phyloP scores from a whole-genome alignment of 2,888 invertebrate species.

The Tipula confusa region DNA sequence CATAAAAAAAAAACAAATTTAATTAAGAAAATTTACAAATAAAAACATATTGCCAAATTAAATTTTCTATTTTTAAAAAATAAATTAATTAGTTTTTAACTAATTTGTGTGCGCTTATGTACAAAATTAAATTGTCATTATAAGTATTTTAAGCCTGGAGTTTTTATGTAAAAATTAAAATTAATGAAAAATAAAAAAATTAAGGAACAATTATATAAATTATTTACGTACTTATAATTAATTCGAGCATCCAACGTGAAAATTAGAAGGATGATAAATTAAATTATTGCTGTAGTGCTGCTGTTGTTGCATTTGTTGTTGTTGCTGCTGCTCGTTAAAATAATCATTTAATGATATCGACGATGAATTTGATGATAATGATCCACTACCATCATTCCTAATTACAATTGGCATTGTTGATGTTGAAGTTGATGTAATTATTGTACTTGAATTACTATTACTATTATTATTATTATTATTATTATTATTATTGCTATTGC shows the following conservation, averaged over 20 bases:
- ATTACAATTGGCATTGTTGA: background rate
- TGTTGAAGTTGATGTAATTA: slow-evolving; percentile 16
- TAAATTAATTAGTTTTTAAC: background rate
- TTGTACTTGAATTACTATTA: slow-evolving; percentile 13
- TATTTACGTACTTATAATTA: background rate
- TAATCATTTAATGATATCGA: slow-evolving; percentile 27
- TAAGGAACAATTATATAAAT: background rate
- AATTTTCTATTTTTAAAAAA: background rate
- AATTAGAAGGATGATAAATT: slow-evolving; percentile 26
- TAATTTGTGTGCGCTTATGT: slow-evolving; percentile 8
- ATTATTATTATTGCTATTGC: background rate
- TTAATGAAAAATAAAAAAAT: background rate
- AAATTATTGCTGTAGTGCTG: background rate
- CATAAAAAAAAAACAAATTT: background rate
- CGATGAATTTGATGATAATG: slow-evolving; percentile 28
- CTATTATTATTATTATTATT: background rate
- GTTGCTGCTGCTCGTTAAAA: background rate
- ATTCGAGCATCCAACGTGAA: slow-evolving; percentile 26
- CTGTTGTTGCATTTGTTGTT: background rate
- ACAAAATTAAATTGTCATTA: background rate
- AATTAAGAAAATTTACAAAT: background rate
- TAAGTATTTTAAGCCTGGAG: slow-evolving; percentile 12
- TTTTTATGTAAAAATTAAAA: background rate
- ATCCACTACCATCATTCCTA: slow-evolving; percentile 4
- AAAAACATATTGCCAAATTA: background rate